A percentile compares a stretch with the other conserved stretches of the same genome.
Conservation (phyloP, 2,797 vertebrate species). For the Danio albolineatus region DNA sequence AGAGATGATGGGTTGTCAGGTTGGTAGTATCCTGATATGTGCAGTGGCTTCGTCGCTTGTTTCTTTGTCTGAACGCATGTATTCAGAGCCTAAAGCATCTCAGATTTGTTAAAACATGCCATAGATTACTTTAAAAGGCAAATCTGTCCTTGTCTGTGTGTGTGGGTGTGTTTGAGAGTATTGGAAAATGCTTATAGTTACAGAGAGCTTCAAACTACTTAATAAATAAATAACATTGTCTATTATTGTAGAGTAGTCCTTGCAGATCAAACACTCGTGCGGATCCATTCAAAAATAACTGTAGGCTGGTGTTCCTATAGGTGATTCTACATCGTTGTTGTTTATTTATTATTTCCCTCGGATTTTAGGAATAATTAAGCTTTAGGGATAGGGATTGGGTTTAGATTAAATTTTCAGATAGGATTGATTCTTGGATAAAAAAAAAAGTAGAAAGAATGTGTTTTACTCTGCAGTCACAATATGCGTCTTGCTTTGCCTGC, state of each 20-base stretch:
- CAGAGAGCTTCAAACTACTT: background rate
- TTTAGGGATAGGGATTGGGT: no score
- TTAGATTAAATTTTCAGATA: no score
- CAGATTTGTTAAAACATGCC: slow-evolving; percentile 17
- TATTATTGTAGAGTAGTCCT: background rate
- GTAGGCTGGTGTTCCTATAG: background rate
- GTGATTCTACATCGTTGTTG: no score
- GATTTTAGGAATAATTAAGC: no score
- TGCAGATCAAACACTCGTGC: background rate
- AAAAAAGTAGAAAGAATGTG: no score
- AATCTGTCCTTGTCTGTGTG: background rate
- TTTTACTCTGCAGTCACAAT: no score
- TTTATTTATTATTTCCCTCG: no score
- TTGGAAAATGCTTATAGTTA: background rate
- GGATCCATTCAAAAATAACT: background rate
- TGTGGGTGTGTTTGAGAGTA: background rate
- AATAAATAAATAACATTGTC: slow-evolving; percentile 3
- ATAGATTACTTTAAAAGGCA: background rate
- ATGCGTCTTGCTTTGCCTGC: no score
- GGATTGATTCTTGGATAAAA: no score
- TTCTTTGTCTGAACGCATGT: slow-evolving; percentile 26
- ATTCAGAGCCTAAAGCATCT: slow-evolving; percentile 27
- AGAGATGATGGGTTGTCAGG: slow-evolving; percentile 49
- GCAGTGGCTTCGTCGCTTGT: slow-evolving; percentile 26
- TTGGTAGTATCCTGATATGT: slow-evolving; percentile 31